These are phyloP conservation scores for Eospalax fontanierii DNA, from an alignment of 2,797 vertebrate species.

Conservation along the genomic window DNA sequence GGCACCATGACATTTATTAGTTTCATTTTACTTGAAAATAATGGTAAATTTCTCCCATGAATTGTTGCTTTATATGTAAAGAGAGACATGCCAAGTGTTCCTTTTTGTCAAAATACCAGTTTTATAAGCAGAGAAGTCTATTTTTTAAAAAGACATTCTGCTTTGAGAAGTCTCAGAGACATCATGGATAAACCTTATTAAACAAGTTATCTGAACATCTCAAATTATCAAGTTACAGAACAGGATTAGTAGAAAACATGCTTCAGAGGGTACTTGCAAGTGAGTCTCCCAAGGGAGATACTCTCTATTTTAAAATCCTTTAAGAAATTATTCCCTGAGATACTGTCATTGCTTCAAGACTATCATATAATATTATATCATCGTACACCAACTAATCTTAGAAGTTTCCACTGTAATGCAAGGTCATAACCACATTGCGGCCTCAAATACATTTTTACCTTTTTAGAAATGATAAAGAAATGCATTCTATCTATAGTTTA, in stretches of 20 bases:
- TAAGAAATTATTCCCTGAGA: neutral
- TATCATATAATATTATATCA: neutral
- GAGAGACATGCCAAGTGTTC: slow-evolving; percentile 7
- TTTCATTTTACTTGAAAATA: slow-evolving; percentile 54
- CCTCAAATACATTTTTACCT: neutral
- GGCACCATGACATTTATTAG: neutral
- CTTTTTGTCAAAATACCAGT: slow-evolving; percentile 13
- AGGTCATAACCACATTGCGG: neutral
- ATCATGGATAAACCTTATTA: neutral
- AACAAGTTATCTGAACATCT: neutral
- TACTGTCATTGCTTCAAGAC: neutral
- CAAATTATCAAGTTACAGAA: slow-evolving; percentile 39
- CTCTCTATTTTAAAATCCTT: slow-evolving; percentile 36
- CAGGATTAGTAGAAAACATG: neutral
- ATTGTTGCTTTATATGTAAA: slow-evolving; percentile 61
- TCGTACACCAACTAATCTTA: neutral
- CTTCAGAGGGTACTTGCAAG: neutral
- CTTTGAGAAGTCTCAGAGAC: slow-evolving; percentile 5
- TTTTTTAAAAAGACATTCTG: slow-evolving; percentile 55
- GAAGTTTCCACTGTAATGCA: neutral
- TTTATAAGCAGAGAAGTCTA: neutral
- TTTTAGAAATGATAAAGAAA: neutral
- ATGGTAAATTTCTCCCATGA: neutral
- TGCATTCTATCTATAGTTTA: neutral
- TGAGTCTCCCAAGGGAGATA: neutral